Conservation (phyloP, 2,113 vertebrate genomes). For the Malurus alboscapulatus region DNA sequence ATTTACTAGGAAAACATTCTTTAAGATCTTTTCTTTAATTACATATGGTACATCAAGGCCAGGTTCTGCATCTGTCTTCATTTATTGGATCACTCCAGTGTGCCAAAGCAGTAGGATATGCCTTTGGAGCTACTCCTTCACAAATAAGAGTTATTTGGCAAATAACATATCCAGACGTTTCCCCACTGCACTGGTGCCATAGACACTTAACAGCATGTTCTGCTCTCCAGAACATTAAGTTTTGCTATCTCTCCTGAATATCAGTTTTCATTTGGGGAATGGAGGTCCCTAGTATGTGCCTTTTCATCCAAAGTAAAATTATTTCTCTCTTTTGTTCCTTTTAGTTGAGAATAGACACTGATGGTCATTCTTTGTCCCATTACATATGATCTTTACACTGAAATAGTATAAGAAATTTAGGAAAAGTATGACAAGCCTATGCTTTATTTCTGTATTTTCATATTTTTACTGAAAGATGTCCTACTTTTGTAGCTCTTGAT, state of each 20-base stretch:
- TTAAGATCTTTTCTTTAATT: not conserved
- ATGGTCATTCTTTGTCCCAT: not conserved
- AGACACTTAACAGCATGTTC: slow-evolving; percentile 23
- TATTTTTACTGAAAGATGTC: not conserved
- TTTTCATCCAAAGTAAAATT: slow-evolving; percentile 23
- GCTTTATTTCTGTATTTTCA: not conserved
- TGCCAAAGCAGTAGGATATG: slow-evolving; percentile 54
- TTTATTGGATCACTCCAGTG: not conserved
- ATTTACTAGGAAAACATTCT: not conserved
- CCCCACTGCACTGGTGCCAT: slow-evolving; percentile 56
- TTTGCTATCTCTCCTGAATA: slow-evolving; percentile 47
- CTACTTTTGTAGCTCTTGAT: not conserved
- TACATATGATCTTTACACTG: not conserved
- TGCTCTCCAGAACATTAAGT: slow-evolving; percentile 21
- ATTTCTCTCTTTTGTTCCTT: not conserved
- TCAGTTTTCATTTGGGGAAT: slow-evolving; percentile 17
- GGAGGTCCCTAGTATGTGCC: not conserved
- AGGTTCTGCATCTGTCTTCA: slow-evolving; percentile 5
- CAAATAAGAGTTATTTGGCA: slow-evolving; percentile 48
- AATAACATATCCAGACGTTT: slow-evolving; percentile 41
- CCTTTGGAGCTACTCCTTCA: slow-evolving; percentile 47
- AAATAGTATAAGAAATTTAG: not conserved
- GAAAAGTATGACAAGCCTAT: not conserved
- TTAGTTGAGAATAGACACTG: not conserved
- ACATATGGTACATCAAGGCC: not conserved